These are phyloP conservation scores for Nothoprocta perdicaria DNA, from an alignment of 2,113 vertebrate species.

Conservation along the genomic window DNA sequence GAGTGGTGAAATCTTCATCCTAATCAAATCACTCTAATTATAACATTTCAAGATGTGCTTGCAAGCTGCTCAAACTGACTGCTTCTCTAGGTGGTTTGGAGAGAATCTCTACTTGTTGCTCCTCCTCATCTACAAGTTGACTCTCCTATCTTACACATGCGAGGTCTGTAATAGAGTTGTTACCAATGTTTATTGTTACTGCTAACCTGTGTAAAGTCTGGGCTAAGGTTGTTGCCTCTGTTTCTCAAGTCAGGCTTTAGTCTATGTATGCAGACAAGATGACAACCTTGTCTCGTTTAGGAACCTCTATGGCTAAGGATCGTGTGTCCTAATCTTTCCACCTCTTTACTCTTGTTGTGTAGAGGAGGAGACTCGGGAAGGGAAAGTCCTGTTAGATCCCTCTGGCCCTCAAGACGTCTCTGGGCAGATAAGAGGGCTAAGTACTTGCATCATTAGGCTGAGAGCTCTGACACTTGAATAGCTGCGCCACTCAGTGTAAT, in stretches of 20 bases:
- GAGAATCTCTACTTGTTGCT: neutral
- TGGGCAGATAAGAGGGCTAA: neutral
- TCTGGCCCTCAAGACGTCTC: neutral
- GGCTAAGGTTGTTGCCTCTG: fast-evolving
- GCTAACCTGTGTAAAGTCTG: fast-evolving
- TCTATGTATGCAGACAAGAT: neutral
- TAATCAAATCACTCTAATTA: neutral
- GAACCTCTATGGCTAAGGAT: neutral
- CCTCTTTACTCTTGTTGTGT: neutral
- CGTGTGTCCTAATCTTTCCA: neutral
- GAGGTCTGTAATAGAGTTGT: neutral
- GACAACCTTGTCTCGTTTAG: neutral
- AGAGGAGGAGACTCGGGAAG: neutral
- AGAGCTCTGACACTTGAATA: neutral
- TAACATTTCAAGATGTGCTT: fast-evolving
- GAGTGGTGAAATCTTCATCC: neutral
- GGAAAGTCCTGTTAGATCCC: fast-evolving
- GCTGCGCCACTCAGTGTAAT: neutral
- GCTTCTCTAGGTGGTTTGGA: neutral
- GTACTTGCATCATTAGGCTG: neutral
- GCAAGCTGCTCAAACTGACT: neutral
- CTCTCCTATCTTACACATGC: neutral
- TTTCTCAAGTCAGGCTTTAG: neutral
- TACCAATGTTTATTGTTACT: neutral
- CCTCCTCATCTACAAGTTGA: neutral